Conservation (phyloP, 2,113 vertebrate species). For the Junco hyemalis region DNA sequence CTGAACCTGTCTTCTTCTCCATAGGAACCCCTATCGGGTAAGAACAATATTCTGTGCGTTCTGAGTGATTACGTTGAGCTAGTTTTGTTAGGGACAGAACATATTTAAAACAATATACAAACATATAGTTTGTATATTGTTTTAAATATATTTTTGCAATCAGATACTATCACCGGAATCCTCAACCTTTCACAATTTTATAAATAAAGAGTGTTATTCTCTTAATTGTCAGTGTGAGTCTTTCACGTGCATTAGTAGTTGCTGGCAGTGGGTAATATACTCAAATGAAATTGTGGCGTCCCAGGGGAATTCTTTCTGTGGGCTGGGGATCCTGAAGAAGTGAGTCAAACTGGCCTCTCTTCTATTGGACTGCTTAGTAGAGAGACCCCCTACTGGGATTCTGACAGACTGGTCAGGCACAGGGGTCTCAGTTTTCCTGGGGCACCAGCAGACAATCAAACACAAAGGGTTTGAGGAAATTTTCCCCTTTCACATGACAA, state of each 20-base stretch:
- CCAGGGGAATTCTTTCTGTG: background rate
- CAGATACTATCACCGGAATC: fast-evolving
- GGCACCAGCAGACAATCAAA: background rate
- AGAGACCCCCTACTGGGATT: background rate
- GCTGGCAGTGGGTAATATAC: background rate
- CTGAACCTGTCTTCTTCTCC: background rate
- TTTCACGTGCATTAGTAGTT: background rate
- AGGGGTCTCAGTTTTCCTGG: background rate
- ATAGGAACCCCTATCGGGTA: background rate
- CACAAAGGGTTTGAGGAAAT: background rate
- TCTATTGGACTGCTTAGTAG: background rate
- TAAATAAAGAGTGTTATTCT: background rate
- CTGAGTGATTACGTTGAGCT: background rate
- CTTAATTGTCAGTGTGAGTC: background rate
- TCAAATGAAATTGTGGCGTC: background rate
- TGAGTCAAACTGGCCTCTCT: background rate
- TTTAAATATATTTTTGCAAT: background rate
- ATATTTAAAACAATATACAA: too few species aligned
- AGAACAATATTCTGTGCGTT: too few species aligned
- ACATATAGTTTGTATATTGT: too few species aligned
- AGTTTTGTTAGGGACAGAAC: background rate
- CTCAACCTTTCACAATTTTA: too few species aligned
- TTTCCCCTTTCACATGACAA: background rate
- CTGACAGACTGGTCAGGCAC: background rate
- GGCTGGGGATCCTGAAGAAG: background rate